These are phyloP conservation scores for Aporophyla lueneburgensis DNA, from an alignment of 2,888 invertebrate genomes.

Conservation along the genomic window DNA sequence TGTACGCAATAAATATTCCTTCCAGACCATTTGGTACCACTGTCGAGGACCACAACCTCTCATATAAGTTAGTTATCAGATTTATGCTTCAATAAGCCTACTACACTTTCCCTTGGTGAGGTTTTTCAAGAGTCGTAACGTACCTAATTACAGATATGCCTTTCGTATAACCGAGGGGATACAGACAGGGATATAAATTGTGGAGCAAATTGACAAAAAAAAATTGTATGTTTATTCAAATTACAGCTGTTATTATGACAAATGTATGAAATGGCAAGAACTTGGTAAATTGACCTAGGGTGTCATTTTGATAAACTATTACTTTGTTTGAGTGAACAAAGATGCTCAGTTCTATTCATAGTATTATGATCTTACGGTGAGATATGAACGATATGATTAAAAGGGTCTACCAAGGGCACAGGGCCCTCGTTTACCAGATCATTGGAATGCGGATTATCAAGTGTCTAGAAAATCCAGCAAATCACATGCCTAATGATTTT, in stretches of 20 bases:
- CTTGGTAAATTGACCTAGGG: background rate
- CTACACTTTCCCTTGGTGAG: background rate
- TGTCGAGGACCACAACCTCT: slow-evolving; percentile 36
- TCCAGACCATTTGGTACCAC: slow-evolving; percentile 44
- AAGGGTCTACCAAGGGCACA: too few relatives aligned
- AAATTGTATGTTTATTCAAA: background rate
- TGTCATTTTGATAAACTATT: too few relatives aligned
- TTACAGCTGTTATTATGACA: background rate
- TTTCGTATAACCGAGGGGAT: slow-evolving; percentile 8
- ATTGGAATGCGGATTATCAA: background rate
- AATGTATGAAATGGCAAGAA: background rate
- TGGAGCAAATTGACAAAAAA: background rate
- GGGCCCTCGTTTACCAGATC: background rate
- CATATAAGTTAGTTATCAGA: slow-evolving; percentile 40
- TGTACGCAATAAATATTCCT: slow-evolving; percentile 37
- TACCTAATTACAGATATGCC: slow-evolving; percentile 4
- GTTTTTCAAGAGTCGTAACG: slow-evolving; percentile 2
- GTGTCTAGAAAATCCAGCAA: background rate
- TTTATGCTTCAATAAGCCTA: slow-evolving; percentile 33
- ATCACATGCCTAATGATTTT: background rate
- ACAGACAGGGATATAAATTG: background rate
- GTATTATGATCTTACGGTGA: background rate
- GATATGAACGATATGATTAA: too few relatives aligned
- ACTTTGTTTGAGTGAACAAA: background rate
- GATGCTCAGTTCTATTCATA: background rate